Percentiles rank a stretch among this genome's conserved stretches.
Evolutionary conservation across 2,113 vertebrate genomes (phyloP).

Genomic region (Otolemur garnettii): DNA sequence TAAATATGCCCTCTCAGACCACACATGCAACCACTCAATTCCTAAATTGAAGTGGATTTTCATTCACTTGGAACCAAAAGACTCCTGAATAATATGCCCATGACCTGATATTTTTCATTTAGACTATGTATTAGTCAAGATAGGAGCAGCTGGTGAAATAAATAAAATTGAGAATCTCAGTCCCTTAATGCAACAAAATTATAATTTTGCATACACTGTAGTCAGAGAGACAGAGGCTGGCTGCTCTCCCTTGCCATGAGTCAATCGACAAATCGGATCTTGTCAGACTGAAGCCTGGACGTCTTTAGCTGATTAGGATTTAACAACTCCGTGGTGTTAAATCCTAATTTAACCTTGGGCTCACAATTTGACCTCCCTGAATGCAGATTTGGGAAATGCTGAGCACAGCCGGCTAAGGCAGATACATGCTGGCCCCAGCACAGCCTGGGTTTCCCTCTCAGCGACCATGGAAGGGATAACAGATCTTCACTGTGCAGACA

Average conservation of each 20-base stretch:
- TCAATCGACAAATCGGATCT: background rate
- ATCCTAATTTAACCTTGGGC: background rate
- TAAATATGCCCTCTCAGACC: background rate
- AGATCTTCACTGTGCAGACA: background rate
- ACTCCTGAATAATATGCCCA: background rate
- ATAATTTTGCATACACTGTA: background rate
- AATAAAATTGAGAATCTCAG: background rate
- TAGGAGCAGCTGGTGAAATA: conserved; percentile 17
- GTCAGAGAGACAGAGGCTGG: background rate
- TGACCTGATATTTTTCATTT: background rate
- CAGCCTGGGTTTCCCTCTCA: background rate
- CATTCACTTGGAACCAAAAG: conserved; percentile 17
- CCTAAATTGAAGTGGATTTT: background rate
- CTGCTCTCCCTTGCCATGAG: rapidly evolving
- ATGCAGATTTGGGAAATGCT: background rate
- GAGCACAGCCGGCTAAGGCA: background rate
- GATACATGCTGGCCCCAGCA: background rate
- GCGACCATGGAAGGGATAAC: background rate
- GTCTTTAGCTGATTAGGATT: background rate
- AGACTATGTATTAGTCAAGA: background rate
- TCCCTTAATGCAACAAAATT: background rate
- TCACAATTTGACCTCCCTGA: background rate
- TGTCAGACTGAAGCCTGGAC: background rate
- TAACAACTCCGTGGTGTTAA: background rate
- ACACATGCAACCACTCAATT: background rate